phyloP scores from a whole-genome alignment of 2,113 vertebrate genomes.

The Lonchura striata region DNA sequence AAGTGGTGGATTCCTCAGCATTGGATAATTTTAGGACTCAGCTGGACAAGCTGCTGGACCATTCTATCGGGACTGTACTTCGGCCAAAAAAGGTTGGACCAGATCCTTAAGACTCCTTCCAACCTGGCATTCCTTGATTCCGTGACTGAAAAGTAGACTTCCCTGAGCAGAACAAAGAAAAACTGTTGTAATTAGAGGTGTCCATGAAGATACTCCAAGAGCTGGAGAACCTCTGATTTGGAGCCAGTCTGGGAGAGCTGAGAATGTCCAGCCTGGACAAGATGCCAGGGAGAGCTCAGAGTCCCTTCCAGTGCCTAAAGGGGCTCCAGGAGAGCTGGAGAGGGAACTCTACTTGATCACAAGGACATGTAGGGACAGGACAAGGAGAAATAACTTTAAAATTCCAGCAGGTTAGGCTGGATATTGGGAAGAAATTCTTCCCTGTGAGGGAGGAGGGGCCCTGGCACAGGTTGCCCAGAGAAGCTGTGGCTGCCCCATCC shows the following conservation, averaged over 20 bases:
- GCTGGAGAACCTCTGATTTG: neutral
- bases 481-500: neutral
- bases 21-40: neutral
- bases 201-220: neutral
- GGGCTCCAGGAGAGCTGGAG: neutral
- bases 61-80: neutral
- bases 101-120: neutral
- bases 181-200: neutral
- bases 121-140: neutral
- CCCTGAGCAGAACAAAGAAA: neutral
- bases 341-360: neutral
- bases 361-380: accelerated
- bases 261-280: neutral
- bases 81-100: neutral
- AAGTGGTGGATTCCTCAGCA: neutral
- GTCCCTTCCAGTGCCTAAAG: neutral
- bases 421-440: neutral
- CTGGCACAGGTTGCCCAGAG: neutral
- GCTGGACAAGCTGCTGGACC: neutral
- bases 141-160: neutral
- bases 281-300: accelerated
- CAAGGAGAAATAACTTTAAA: neutral
- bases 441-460: accelerated
- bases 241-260: neutral
- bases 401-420: too few species aligned